Percentiles rank a stretch among this genome's conserved stretches.
These are phyloP conservation scores for Steatocranus sp. DNA, from an alignment of 2,797 vertebrate genomes.

Conservation along the genomic window DNA sequence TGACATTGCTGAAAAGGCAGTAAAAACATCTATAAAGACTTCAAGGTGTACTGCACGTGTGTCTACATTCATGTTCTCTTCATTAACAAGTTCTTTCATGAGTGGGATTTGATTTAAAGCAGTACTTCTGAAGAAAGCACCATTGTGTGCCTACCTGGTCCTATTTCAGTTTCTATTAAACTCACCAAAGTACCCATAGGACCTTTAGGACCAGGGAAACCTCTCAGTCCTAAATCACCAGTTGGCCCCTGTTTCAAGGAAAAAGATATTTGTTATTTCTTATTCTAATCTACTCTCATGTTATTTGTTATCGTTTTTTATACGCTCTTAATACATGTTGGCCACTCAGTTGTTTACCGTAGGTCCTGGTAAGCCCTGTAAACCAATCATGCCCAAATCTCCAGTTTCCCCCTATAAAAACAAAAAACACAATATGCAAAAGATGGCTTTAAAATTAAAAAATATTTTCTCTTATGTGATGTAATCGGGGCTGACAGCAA, in stretches of 20 bases:
- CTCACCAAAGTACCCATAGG: constrained; percentile 86
- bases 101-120: not conserved
- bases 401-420: constrained; percentile 85
- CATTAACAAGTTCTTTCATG: not conserved
- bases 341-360: constrained; percentile 73
- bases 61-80: not conserved
- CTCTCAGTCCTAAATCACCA: constrained; percentile 83
- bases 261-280: not conserved
- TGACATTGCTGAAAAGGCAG: not conserved
- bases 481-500: not conserved
- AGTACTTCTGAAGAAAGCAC: not conserved
- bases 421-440: not conserved
- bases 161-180: not conserved
- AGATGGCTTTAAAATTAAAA: too few relatives aligned
- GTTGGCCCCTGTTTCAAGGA: constrained; percentile 80
- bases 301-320: not conserved
- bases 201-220: constrained; percentile 88
- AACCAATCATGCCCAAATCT: constrained; percentile 84
- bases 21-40: not conserved
- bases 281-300: not conserved
- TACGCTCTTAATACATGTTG: not conserved
- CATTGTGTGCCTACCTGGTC: not conserved
- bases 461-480: not conserved
- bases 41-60: not conserved
- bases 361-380: constrained; percentile 92